phyloP scores from a whole-genome alignment of 2,888 invertebrate genomes.

The Eupithecia pulchellata region DNA sequence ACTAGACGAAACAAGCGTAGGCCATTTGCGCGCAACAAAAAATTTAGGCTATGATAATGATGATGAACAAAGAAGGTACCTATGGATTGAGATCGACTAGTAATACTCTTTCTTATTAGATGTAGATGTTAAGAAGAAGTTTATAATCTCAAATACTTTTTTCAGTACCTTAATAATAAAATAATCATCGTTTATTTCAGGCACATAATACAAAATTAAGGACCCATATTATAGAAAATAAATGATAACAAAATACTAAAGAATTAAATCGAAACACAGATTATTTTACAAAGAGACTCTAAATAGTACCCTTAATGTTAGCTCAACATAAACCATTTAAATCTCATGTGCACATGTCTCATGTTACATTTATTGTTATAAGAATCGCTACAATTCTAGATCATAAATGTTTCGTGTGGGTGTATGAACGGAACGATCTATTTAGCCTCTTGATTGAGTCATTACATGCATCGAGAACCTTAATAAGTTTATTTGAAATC shows the following conservation, averaged over 20 bases:
- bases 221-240: too few relatives aligned
- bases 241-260: too few relatives aligned
- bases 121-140: too few relatives aligned
- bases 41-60: neutral
- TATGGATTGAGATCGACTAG: neutral
- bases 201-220: too few relatives aligned
- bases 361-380: neutral
- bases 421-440: slow-evolving; percentile 34
- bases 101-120: neutral
- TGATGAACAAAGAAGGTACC: neutral
- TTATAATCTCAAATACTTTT: neutral
- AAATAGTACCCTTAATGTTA: too few relatives aligned
- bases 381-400: neutral
- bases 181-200: too few relatives aligned
- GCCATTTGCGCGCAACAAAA: neutral
- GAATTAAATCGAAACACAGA: too few relatives aligned
- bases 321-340: neutral
- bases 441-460: slow-evolving; percentile 38
- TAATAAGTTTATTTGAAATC: slow-evolving; percentile 18
- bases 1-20: neutral
- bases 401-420: slow-evolving; percentile 36
- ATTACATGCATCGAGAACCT: slow-evolving; percentile 35
- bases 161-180: neutral
- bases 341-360: neutral
- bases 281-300: too few relatives aligned